Conservation (phyloP, 2,888 invertebrate genomes). For the Sipha maydis region DNA sequence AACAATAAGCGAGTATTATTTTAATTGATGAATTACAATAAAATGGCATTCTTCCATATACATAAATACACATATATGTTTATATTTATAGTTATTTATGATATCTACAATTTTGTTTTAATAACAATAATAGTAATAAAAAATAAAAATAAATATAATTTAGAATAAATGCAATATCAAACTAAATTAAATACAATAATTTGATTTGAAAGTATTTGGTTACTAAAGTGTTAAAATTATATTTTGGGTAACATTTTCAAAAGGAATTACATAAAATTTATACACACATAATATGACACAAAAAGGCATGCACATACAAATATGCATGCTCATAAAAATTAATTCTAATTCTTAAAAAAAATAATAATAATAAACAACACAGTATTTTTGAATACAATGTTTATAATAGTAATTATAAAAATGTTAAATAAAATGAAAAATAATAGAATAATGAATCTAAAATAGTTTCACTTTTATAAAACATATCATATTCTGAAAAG, state of each 20-base stretch:
- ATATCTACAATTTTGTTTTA: conserved; percentile 17
- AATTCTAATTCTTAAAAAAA: not conserved
- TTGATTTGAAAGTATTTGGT: not conserved
- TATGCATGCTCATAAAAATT: conserved; percentile 1
- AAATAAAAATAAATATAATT: not conserved
- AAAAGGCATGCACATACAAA: not conserved
- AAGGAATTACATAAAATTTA: not conserved
- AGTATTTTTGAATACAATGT: not conserved
- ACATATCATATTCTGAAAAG: not conserved
- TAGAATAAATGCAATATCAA: not conserved
- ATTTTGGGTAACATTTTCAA: not conserved
- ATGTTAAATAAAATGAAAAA: conserved; percentile 17
- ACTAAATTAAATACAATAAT: not conserved
- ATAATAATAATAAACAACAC: not conserved
- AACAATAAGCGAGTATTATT: conserved; percentile 15
- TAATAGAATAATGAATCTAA: conserved; percentile 19
- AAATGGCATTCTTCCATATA: conserved; percentile 18
- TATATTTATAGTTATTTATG: not conserved
- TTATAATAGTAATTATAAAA: not conserved
- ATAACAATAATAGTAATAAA: not conserved
- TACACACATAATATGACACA: conserved; percentile 11
- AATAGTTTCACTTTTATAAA: not conserved
- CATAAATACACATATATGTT: conserved; percentile 4
- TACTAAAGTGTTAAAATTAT: not conserved
- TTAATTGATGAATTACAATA: conserved; percentile 3